A percentile compares a stretch with the other conserved stretches of the same genome.
phyloP scores from a whole-genome alignment of 2,888 invertebrate species.

The Coremacera marginata region DNA sequence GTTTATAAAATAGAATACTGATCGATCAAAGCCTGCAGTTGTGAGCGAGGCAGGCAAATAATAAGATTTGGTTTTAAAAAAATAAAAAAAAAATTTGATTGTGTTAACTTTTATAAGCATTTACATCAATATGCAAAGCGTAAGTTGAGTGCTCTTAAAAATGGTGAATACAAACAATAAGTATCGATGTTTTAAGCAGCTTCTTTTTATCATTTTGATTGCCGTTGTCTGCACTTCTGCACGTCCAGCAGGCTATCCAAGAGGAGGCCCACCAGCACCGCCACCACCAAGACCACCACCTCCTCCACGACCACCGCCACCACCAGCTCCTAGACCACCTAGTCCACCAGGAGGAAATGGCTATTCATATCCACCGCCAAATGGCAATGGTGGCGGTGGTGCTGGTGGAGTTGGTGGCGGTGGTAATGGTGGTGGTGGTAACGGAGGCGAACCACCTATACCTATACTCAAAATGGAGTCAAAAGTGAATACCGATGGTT shows the following conservation, averaged over 20 bases:
- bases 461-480: constrained; percentile 65
- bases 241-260: constrained; percentile 22
- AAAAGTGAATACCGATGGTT: constrained; percentile 64
- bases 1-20: constrained; percentile 33
- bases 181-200: background rate
- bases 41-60: background rate
- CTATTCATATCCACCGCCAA: constrained; percentile 25
- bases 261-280: constrained; percentile 38
- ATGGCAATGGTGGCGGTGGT: constrained; percentile 47
- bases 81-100: background rate
- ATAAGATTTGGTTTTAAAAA: background rate
- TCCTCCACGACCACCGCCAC: constrained; percentile 34
- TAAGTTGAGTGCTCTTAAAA: background rate
- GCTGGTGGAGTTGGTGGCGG: constrained; percentile 43
- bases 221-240: constrained; percentile 15
- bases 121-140: background rate
- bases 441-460: constrained; percentile 58
- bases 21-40: constrained; percentile 3
- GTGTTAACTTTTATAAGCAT: background rate
- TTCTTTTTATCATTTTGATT: constrained; percentile 11
- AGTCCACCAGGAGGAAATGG: constrained; percentile 40
- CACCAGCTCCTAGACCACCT: constrained; percentile 22
- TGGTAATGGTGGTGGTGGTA: constrained; percentile 45
- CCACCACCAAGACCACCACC: constrained; percentile 44
- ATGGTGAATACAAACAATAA: background rate